Base-by-base conservation (phyloP, 2,113 vertebrate genomes). In the Chaetops frenatus region DNA sequence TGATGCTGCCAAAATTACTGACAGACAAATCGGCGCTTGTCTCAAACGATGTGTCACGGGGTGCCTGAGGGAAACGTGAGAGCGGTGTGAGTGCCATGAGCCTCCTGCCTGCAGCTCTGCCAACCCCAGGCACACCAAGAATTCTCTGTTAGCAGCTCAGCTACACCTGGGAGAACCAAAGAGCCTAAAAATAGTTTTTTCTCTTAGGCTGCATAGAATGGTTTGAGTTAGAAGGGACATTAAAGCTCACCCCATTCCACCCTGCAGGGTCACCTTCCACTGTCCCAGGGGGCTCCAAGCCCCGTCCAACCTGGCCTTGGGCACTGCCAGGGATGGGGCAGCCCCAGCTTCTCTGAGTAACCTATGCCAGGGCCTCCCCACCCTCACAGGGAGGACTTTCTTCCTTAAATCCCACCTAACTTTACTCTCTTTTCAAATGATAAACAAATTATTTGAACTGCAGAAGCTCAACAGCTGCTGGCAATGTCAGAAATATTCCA, bases 41-140 rank as follows among this genome's bases (percentile, higher is more conserved):
- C 57, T 91, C 78, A 15, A 38, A 8, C 11, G 6, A 0, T 6
- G 50, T 38, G 60, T 27, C 40, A 36, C 0, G 4, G 36, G 92
- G 78, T 60, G 87, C 77, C 70, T 1, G 70, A 67, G 3, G 56
- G 74, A 53, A 78, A 11, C 0, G 5, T 2, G 47, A 0, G 31
- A 81, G 54, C 23, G 0, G 38, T 4, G 0, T 0, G 31, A 81
- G 54, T 21, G 0, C 44, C 4, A 0, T 0, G 38, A 10, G 47
- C 51, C 58, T 65, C 79, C 79, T 20, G 61, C 77, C 88, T 38
- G 48, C 71, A 50, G 24, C 58, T 65, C 80, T 25, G 67, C 80
- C 86, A 58, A 2, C 64, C 38, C 60, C 92, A 11, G 3, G 7
- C 33, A 7, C 38, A 57, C 42, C 62, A 29, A 36, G 42, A 16